phyloP scores from a whole-genome alignment of 2,113 vertebrate genomes.

The Psephotus haematonotus region DNA sequence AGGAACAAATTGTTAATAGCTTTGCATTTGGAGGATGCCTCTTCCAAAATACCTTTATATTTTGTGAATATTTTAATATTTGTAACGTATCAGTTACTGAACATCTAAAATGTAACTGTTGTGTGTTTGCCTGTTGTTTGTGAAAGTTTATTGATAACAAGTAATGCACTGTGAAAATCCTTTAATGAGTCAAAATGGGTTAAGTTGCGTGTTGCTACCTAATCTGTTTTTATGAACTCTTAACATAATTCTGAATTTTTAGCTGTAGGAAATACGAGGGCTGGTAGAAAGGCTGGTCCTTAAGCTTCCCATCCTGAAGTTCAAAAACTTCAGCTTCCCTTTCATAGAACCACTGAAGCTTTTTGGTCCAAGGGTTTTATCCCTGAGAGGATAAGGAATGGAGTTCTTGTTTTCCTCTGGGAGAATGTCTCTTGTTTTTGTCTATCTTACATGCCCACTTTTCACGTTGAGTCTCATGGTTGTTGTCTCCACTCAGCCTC shows the following conservation, averaged over 20 bases:
- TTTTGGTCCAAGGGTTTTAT: neutral
- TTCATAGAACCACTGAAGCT: neutral
- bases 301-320: neutral
- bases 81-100: neutral
- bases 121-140: neutral
- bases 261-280: neutral
- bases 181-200: neutral
- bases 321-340: neutral
- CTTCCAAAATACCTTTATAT: neutral
- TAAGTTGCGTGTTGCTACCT: neutral
- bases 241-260: neutral
- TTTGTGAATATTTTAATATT: neutral
- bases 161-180: neutral
- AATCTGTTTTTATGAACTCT: neutral
- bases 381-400: neutral
- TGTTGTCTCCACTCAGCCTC: neutral
- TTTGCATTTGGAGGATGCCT: neutral
- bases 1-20: neutral
- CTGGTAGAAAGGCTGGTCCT: neutral
- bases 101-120: neutral
- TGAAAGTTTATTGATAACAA: neutral
- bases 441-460: accelerated
- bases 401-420: neutral
- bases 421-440: neutral
- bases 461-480: neutral